Evolutionary conservation across 37 sponge, comb jelly and placozoan species (phyloP), one percentile per base, ranked within the genome.

Genomic region (Lycopodina hypogea): DNA sequence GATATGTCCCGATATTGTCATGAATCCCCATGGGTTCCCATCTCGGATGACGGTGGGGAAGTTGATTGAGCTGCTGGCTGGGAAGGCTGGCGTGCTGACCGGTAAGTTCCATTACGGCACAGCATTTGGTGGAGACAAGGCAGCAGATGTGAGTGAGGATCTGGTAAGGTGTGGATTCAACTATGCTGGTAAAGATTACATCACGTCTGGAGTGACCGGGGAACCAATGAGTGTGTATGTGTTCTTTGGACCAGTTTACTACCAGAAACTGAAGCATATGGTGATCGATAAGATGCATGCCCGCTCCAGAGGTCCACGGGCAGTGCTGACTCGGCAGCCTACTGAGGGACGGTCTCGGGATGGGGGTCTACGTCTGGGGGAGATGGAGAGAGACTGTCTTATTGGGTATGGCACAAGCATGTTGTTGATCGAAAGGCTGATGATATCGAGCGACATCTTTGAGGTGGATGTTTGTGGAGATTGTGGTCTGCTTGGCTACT

Each of bases 211-310:
- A 0, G 91, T 95, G 35, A 98, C 96, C 17, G 99, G 99, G 38
- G 94, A 98, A 69, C 90, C 94, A 34, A 63, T 98, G 68, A 73
- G 74, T 50, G 94, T 95, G 8, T 98, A 98, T 81, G 83, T 98
- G 8, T 98, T 93, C 90, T 91, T 87, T 84, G 99, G 99, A 0
- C 96, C 96, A 1, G 94, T 95, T n/a, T 98, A 95, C 88, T 98
- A 98, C 78, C 99, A 98, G 87, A 98, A 93, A 71, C 84, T 98
- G 75, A 98, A 98, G 84, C 99, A 98, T 79, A 98, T 98, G 99
- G 99, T 98, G 48, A 38, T 93, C 61, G 99, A 98, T 76, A 98
- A 98, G 82, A 98, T 98, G 93, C 99, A 98, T 70, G 99, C 99
- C 0, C 75, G 99, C 17, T 93, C 99, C 36, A 88, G 83, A 37